Evolutionary conservation across 2,888 invertebrate genomes (phyloP), one percentile per base, ranked within the genome.

Genomic region (Andrena fulva): DNA sequence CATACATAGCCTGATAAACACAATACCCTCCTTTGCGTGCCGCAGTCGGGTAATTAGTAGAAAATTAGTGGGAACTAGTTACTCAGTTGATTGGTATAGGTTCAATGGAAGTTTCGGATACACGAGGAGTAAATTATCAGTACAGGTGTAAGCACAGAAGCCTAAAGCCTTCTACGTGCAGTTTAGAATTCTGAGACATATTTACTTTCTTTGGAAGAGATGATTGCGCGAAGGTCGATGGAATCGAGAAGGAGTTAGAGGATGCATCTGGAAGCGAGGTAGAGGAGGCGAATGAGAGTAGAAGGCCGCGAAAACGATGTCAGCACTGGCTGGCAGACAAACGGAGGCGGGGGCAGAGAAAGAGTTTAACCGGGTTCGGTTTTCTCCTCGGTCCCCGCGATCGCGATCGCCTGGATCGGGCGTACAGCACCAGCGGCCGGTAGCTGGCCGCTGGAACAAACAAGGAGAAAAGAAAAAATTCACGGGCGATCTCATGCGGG

Each of bases 261-360:
- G 77, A 77, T 50, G 69, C 63, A 60, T 63, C 50, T 27, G 69
- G 48, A 29, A 68, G 50, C 35, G 27, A n/a, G 8, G 5, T 42
- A 50, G 72, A 56, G 31, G 42, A 67, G 66, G 67, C 66, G 33
- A 50, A 69, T 56, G 64, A 80, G 59, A 70, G 76, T 75, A 86
- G 87, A 88, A 89, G 88, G 88, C 83, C 87, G 89, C 71, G 88
- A 86, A 88, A 88, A 88, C 85, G 88, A 88, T 88, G 88, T 88
- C 88, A 88, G 88, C 80, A 67, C 77, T 77, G 73, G 68, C 63
- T 67, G 60, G 77, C 81, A 70, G 82, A 82, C 78, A 85, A 84
- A 82, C 85, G 77, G 74, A 68, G 87, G 82, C 85, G 85, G 84
- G 80, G 68, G 60, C 71, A 79, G 77, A 77, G 87, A 89, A 80